Base-by-base conservation (phyloP, 2,797 vertebrate genomes). In the Chiloscyllium punctatum region DNA sequence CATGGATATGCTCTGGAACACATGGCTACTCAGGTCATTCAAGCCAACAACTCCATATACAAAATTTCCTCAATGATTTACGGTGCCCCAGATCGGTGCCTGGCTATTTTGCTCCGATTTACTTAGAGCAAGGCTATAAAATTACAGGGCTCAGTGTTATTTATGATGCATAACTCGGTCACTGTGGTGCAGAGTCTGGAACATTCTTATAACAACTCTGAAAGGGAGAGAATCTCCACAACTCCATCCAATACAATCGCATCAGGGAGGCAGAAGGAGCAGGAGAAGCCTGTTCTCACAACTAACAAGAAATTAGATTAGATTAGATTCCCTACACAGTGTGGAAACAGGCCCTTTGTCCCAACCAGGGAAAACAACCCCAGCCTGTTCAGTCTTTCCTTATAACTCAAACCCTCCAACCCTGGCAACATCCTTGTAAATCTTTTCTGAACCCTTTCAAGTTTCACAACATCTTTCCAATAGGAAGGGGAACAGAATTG, bases 61-160 rank as follows among this genome's bases (percentile, higher is more conserved):
- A 96, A 87, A 95, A 95, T 96, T 71, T 96, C 62, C 95, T 86
- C 9, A 96, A 66, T 95, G 96, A 96, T 77, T 95, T 95, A 95
- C 0, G 0, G 0, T 5, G 9, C 87, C 96, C 96, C 74, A 95
- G 53, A 91, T 7, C 51, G 0, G 57, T 11, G 27, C 96, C 71
- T 23, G 96, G 94, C 30, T 95, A 0, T 0, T 11, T 0, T 9
- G 27, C 96, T 96, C 94, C 95, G 27, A 86, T 96, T 94, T 94
- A 27, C 84, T 42, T 96, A 96, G 33, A 86, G 95, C 57, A 96
- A 96, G 62, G 30, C 95, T 94, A 90, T 88, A 88, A 57, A 88
- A 57, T 57, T 30, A 57, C 27, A 88, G 86, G 51, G 1, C 86
- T 88, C 48, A 13, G 51, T 57, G 51, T 88, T 57, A 88, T 16